Conservation (phyloP, 2,113 vertebrate genomes). For the Ardeotis arabs region DNA sequence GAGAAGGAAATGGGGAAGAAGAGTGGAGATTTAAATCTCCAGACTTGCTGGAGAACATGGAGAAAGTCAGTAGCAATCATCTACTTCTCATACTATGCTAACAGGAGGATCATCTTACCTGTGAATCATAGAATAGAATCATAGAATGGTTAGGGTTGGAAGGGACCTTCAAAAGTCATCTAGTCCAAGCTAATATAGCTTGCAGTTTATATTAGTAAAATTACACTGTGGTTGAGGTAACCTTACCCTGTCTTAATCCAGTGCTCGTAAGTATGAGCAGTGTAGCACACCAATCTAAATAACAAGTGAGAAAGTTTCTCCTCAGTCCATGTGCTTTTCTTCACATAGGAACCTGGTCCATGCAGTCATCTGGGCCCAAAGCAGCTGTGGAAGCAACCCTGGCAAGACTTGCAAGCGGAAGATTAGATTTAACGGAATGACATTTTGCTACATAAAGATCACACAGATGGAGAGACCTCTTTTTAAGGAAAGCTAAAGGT, state of each 20-base stretch:
- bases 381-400: background rate
- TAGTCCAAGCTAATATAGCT: background rate
- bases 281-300: background rate
- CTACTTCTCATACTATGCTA: background rate
- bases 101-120: background rate
- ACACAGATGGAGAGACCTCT: slow-evolving; percentile 4
- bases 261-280: rapidly evolving
- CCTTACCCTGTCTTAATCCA: background rate
- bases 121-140: too few relatives aligned
- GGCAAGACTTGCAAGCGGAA: background rate
- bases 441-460: slow-evolving; percentile 23
- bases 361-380: background rate
- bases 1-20: background rate
- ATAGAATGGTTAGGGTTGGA: too few relatives aligned
- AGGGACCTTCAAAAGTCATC: too few relatives aligned
- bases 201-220: background rate
- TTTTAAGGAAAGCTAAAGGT: slow-evolving; percentile 53
- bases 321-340: background rate
- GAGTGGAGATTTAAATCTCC: background rate
- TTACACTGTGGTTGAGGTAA: background rate
- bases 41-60: background rate
- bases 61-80: background rate
- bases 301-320: background rate
- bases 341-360: background rate
- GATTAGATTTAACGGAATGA: slow-evolving; percentile 35